A percentile compares a stretch with the other conserved stretches of the same genome.
phyloP scores from a whole-genome alignment of 1,140 invertebrate species.

The Pemphigus obesinymphae region DNA sequence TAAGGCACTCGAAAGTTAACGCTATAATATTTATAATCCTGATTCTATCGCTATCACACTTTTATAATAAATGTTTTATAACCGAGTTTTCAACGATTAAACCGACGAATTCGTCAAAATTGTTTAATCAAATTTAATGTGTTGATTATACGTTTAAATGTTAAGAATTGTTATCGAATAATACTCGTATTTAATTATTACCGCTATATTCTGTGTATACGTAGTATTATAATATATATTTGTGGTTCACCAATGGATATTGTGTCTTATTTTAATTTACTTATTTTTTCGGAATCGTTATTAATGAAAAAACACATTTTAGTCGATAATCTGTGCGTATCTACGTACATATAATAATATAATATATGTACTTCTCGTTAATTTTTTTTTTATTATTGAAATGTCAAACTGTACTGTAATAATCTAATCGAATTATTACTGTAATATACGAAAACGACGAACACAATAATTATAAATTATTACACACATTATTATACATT shows the following conservation, averaged over 20 bases:
- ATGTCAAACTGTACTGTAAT: neutral
- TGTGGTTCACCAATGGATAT: too few species aligned
- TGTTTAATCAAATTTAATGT: slow-evolving; percentile 9
- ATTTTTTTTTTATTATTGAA: neutral
- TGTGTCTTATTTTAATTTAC: neutral
- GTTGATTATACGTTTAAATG: neutral
- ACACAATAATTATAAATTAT: neutral
- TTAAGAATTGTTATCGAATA: neutral
- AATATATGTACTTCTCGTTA: neutral
- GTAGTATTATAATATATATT: neutral
- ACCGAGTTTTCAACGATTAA: neutral
- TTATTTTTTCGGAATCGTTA: neutral
- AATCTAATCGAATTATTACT: slow-evolving; percentile 3
- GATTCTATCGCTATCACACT: too few species aligned
- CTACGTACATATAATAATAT: too few species aligned
- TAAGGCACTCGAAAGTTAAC: too few species aligned
- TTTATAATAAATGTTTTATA: too few species aligned
- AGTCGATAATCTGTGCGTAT: neutral
- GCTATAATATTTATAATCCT: too few species aligned
- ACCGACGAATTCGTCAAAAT: neutral
- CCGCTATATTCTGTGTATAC: neutral
- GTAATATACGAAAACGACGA: neutral
- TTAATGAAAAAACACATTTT: neutral
- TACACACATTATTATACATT: neutral
- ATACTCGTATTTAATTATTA: too few species aligned